Percentiles rank a stretch among this genome's conserved stretches.
These are phyloP conservation scores for Oxytorus armatus DNA, from an alignment of 2,888 invertebrate genomes.

Conservation along the genomic window DNA sequence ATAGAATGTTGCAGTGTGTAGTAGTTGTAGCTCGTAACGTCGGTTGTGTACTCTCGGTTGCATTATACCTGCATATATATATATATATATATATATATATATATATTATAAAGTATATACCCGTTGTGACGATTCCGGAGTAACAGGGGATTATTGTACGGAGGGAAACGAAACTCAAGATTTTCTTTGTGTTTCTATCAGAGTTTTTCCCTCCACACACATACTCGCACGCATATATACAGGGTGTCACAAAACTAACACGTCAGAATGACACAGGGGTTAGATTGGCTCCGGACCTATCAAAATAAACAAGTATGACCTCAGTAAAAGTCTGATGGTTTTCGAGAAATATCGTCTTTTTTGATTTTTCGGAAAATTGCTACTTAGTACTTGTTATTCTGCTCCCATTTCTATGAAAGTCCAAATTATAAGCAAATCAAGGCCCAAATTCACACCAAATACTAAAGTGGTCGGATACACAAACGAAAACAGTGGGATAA, in stretches of 20 bases:
- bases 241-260: neutral
- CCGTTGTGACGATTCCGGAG: constrained; percentile 15
- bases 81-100: neutral
- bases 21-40: constrained; percentile 23
- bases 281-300: no score
- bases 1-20: neutral
- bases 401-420: no score
- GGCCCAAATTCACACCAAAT: no score
- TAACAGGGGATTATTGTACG: constrained; percentile 15
- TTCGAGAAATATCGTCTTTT: no score
- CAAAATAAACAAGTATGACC: no score
- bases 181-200: constrained; percentile 56
- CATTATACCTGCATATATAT: neutral
- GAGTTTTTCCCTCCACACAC: constrained; percentile 18
- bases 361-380: no score
- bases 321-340: no score
- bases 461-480: no score
- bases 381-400: no score
- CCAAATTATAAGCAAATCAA: no score
- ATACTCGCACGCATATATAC: constrained; percentile 32
- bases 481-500: no score
- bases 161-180: constrained; percentile 28
- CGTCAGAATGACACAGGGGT: no score
- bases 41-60: neutral
- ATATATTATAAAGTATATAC: constrained; percentile 1